Base-by-base conservation (phyloP, 2,113 vertebrate species). In the Narcine bancroftii region DNA sequence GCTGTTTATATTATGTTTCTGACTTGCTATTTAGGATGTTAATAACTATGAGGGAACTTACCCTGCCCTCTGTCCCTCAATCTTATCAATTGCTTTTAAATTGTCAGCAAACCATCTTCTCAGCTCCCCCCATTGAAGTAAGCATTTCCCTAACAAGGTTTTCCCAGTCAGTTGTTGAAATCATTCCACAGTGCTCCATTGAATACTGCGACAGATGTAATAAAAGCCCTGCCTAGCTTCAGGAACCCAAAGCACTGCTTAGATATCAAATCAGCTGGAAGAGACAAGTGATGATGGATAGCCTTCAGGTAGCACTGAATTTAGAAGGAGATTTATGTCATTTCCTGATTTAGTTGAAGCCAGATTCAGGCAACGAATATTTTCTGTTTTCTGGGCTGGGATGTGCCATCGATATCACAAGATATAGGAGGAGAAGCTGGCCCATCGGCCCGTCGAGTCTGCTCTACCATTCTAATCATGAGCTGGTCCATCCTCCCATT, bases 1-100 rank as follows among this genome's bases (percentile, higher is more conserved):
- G 33, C 11, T 87, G 36, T 60, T 87, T 87, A 83, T 60, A 60
- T 17, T 87, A 50, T 1, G 2, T 87, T 60, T 87, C 39, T 17
- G 9, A 2, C 39, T 65, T 69, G 39, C 7, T 65, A 63, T 39
- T 91, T 91, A 91, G 10, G 47, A 26, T 10, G 42, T 69, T 69
- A 69, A 47, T 91, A 69, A 69, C 36, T 91, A 69, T 19, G 29
- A 65, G 24, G 36, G 13, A 50, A 60, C 50, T 19, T 50, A 50
- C 45, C 39, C 63, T 65, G 56, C 36, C 60, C n/a, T 89, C 50
- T 83, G 79, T 53, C 81, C 81, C 81, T 69, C 53, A 45, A 9
- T 19, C 89, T 91, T 19, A 66, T 45, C 65, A 91, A 42, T 91
- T 33, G 63, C 17, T 63, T 91, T 91, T n/a, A 89, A 24, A 56